Evolutionary conservation across 2,888 invertebrate genomes (phyloP), one percentile per base, ranked within the genome.

Genomic region (Caenorhabditis imperialis): DNA sequence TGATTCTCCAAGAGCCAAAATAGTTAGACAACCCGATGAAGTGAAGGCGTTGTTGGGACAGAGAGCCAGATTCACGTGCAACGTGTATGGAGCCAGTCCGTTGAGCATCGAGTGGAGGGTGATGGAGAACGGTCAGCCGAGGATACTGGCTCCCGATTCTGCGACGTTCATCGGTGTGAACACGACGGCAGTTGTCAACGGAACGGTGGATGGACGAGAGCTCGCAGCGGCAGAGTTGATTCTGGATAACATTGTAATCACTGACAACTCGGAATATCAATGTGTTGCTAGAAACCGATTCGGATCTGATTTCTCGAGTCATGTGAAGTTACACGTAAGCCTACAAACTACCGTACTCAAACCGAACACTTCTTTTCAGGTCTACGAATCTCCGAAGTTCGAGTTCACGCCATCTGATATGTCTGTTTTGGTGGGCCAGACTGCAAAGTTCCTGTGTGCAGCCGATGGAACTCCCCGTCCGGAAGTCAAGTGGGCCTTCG

Each of bases 401-500:
- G 55, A 73, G 12, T 55, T 48, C 22, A 76, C 74, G 14, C 82
- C 82, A 12, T 69, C 73, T 22, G 80, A 83, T 37, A 65, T 80
- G 55, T 53, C 77, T 1, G 38, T 83, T 0, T 50, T 83, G 1
- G 75, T 77, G 4, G 82, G 81, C 3, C 76, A 77, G 27, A 81
- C 77, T 38, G 80, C 81, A 5, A 77, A 75, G 42, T 77, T 83
- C 12, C 50, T 65, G 12, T 83, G 82, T 53, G 73, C 81, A 10
- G 80, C 80, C 3, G 55, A 57, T 25, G 82, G 81, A 73, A 63
- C 62, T 25, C 82, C 82, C 0, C 33, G 67, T 14, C 81, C 82
- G 0, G 55, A 67, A 30, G 54, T 83, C 18, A 70, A 73, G 38
- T 83, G 82, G 82, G 72, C 79, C 14, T 81, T 81, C 38, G 81